phyloP scores from a whole-genome alignment of 2,113 vertebrate genomes.

The Plecotus auritus region DNA sequence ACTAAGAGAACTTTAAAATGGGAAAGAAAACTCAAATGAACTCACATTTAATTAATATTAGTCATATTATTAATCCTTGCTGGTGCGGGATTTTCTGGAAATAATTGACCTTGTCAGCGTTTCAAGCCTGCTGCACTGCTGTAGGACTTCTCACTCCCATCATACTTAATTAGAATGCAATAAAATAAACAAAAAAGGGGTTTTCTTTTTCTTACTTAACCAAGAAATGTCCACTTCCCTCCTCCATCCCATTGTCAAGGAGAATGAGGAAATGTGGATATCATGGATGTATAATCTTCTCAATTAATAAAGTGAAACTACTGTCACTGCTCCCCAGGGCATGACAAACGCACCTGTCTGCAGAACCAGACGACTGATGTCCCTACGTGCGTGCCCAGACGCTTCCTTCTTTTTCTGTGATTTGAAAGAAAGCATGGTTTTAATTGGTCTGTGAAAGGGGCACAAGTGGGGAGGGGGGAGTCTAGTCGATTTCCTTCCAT shows the following conservation, averaged over 20 bases:
- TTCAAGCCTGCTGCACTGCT: conserved; percentile 33
- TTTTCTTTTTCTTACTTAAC: conserved; percentile 40
- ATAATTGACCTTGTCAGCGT: conserved; percentile 78
- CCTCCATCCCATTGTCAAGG: not conserved
- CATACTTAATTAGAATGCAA: conserved; percentile 72
- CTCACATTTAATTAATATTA: conserved; percentile 76
- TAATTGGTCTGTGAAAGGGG: conserved; percentile 36
- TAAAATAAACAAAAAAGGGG: conserved; percentile 47
- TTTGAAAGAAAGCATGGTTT: conserved; percentile 53
- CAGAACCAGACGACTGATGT: conserved; percentile 57
- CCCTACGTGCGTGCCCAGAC: conserved; percentile 59
- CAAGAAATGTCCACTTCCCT: conserved; percentile 11
- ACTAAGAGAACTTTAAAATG: conserved; percentile 71
- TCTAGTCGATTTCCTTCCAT: not conserved
- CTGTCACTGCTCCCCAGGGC: conserved; percentile 39
- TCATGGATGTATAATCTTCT: conserved; percentile 66
- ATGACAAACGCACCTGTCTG: conserved; percentile 72
- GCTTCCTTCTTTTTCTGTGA: not conserved
- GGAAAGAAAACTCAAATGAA: conserved; percentile 70
- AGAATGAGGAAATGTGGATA: not conserved
- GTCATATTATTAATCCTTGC: conserved; percentile 75
- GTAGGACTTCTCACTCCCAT: conserved; percentile 47
- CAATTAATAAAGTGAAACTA: conserved; percentile 78
- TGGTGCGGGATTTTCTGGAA: conserved; percentile 52
- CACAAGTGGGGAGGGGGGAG: not conserved